Conservation (phyloP, 2,113 vertebrate genomes). For the Hemiscyllium ocellatum region DNA sequence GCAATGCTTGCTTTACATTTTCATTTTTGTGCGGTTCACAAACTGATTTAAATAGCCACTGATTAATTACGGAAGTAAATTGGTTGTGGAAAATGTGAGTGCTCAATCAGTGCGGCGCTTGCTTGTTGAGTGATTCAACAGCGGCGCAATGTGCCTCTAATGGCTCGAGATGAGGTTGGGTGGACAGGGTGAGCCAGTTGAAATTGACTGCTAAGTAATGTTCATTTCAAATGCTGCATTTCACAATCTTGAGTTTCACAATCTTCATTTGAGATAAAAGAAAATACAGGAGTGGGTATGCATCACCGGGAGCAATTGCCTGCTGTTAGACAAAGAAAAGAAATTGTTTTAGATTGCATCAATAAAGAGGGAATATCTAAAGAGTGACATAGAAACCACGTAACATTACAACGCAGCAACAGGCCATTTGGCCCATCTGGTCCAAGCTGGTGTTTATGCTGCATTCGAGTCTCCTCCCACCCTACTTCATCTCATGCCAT, state of each 20-base stretch:
- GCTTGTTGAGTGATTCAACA: not conserved
- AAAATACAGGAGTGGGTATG: not conserved
- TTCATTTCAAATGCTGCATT: not conserved
- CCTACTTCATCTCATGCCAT: not conserved
- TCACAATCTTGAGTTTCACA: not conserved
- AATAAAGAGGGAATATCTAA: not conserved
- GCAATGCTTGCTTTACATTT: not conserved
- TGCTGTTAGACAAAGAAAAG: not conserved
- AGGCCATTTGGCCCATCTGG: not conserved
- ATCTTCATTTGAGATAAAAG: not conserved
- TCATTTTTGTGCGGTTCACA: not conserved
- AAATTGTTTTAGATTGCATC: not conserved
- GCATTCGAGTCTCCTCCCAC: not conserved
- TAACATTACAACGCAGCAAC: not conserved
- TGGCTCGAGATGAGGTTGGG: not conserved
- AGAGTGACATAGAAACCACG: not conserved
- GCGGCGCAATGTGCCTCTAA: not conserved
- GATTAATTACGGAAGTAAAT: conserved; percentile 35
- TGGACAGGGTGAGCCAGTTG: not conserved
- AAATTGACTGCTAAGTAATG: not conserved
- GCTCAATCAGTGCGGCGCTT: conserved; percentile 3
- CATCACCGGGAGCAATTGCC: not conserved
- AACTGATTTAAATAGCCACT: conserved; percentile 27
- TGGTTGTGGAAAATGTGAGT: not conserved
- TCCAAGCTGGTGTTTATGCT: not conserved